phyloP scores from a whole-genome alignment of 2,888 invertebrate genomes.

The Drosophila formosana region DNA sequence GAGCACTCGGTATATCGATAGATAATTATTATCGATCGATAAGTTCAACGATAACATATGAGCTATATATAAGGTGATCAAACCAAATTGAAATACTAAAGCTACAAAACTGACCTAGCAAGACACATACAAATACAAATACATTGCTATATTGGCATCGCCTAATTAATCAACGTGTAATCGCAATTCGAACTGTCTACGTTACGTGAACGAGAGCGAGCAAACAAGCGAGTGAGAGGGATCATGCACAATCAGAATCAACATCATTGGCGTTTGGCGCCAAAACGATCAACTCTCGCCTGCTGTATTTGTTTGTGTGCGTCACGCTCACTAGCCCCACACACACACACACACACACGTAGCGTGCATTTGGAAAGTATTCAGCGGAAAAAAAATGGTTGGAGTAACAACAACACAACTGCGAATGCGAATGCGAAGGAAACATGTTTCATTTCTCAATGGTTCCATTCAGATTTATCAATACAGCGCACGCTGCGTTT shows the following conservation, averaged over 20 bases:
- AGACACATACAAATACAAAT: neutral
- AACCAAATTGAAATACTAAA: conserved; percentile 2
- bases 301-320: conserved; percentile 8
- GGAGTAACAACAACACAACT: conserved; percentile 36
- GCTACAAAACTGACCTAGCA: conserved; percentile 41
- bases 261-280: conserved; percentile 45
- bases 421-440: conserved; percentile 9
- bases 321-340: conserved; percentile 32
- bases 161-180: conserved; percentile 13
- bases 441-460: conserved; percentile 53
- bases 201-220: conserved; percentile 10
- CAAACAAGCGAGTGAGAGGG: neutral
- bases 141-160: conserved; percentile 6
- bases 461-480: conserved; percentile 49
- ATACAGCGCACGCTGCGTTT: conserved; percentile 22
- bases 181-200: conserved; percentile 16
- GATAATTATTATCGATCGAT: no score
- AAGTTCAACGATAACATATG: no score
- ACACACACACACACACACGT: neutral
- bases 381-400: conserved; percentile 32
- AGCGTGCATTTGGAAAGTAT: conserved; percentile 18
- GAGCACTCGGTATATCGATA: no score
- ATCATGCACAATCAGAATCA: conserved; percentile 26
- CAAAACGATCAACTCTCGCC: conserved; percentile 46
- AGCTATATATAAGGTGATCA: neutral